Base-by-base conservation (phyloP, 2,888 invertebrate species). In the Temnothorax rugatulus region DNA sequence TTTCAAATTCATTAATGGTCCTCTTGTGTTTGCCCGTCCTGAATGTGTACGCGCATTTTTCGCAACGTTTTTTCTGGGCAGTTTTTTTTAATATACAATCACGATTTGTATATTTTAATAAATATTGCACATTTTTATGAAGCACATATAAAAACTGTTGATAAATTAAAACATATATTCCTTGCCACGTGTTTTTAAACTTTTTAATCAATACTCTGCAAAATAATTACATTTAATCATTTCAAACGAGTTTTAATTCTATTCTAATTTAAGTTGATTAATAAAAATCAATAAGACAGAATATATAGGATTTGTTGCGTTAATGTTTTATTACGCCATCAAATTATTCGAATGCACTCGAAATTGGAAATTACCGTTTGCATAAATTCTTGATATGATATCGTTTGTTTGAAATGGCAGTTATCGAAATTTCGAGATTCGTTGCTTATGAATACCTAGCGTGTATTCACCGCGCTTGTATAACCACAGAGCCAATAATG, bases 401-500 rank as follows among this genome's bases (percentile, higher is more conserved):
- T 68, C 41, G 29, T 25, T 63, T 18, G 29, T 44, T 34, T 15
- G 47, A 38, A 52, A 41, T n/a, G 25, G 21, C 15, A 82, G 54
- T 41, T 15, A 64, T 52, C 63, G 79, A 76, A 82, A 76, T 82
- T 82, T 63, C 79, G 77, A 59, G 82, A 63, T 52, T 82, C 63
- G 79, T 82, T 79, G 79, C 79, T 82, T 82, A 82, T 82, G 82
- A 82, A 82, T 79, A 64, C 29, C 34, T 61, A 50, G 4, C 63
- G 29, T 74, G 41, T 59, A 74, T 81, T 74, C 75, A 81, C 52
- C 79, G 41, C 41, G 75, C 79, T 82, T 52, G 63, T 59, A 52
- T 44, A 82, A 61, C 52, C 82, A 54, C 74, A 81, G 59, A 74
- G 79, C 79, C 79, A 81, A 81, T 81, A 81, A 81, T 73, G 63